Conservation (phyloP, 2,113 vertebrate genomes). For the Perca schrenkii region DNA sequence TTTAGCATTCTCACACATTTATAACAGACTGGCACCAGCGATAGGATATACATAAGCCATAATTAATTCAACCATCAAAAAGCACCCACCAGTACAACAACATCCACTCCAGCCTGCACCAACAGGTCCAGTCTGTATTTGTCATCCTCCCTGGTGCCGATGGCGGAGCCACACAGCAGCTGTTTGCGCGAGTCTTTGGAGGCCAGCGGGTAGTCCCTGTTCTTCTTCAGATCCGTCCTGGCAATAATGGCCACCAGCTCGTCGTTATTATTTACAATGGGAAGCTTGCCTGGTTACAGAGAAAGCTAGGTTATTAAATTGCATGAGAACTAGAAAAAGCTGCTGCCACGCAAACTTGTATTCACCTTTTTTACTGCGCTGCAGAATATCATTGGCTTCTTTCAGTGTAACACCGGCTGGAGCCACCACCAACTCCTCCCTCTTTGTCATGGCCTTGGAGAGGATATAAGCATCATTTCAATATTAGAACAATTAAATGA, state of each 20-base stretch:
- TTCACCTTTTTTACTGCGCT: conserved; percentile 94
- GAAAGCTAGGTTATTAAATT: neutral
- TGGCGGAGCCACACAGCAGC: conserved; percentile 92
- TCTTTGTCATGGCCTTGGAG: conserved; percentile 90
- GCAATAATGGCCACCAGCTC: conserved; percentile 95
- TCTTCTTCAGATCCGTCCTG: conserved; percentile 94
- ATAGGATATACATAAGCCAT: neutral
- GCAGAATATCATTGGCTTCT: conserved; percentile 94
- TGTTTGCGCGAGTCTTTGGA: conserved; percentile 95
- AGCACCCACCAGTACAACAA: conserved; percentile 90
- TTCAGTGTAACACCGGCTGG: conserved; percentile 92
- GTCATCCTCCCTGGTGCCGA: conserved; percentile 94
- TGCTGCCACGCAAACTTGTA: neutral
- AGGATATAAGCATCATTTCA: conserved; percentile 7
- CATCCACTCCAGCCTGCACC: conserved; percentile 91
- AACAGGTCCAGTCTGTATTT: conserved; percentile 93
- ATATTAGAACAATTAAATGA: neutral
- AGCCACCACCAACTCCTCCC: conserved; percentile 92
- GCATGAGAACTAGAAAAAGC: neutral
- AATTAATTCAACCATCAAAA: neutral
- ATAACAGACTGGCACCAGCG: neutral
- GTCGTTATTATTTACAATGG: conserved; percentile 92
- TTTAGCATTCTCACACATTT: neutral
- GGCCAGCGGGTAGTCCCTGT: conserved; percentile 93
- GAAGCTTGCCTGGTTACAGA: conserved; percentile 88